A percentile compares a stretch with the other conserved stretches of the same genome.
Conservation (phyloP, 1,140 invertebrate species). For the Campoletis sonorensis region DNA sequence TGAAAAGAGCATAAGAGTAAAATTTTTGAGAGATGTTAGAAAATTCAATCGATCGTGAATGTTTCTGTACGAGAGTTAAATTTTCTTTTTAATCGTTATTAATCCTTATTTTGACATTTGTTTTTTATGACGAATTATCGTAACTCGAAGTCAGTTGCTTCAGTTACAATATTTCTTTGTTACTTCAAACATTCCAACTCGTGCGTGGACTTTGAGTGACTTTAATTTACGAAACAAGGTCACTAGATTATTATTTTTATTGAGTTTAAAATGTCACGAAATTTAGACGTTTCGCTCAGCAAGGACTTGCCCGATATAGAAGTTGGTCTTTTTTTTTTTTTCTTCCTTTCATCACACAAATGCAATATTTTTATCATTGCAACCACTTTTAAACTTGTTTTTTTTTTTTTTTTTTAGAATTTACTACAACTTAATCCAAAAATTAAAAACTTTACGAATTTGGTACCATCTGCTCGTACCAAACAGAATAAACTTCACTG, state of each 20-base stretch:
- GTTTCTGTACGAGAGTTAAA: no score
- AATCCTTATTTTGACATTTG: no score
- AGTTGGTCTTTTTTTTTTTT: slow-evolving; percentile 73
- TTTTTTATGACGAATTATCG: no score
- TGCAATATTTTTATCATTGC: no score
- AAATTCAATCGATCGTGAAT: no score
- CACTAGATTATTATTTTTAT: neutral
- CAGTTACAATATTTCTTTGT: slow-evolving; percentile 51
- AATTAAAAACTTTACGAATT: slow-evolving; percentile 83
- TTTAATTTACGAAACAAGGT: slow-evolving; percentile 1
- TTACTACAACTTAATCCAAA: slow-evolving; percentile 91
- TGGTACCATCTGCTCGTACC: slow-evolving; percentile 88
- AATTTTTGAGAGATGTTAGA: no score
- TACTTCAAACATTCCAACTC: neutral
- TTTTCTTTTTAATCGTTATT: no score
- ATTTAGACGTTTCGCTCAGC: slow-evolving; percentile 70
- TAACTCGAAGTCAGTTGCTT: slow-evolving; percentile 60
- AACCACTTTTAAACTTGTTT: slow-evolving; percentile 29
- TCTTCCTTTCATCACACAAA: no score
- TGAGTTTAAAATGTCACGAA: slow-evolving; percentile 35
- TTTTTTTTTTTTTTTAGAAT: slow-evolving; percentile 79
- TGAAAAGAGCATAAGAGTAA: no score
- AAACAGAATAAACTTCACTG: slow-evolving; percentile 94
- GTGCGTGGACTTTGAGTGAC: neutral
- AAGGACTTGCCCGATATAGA: slow-evolving; percentile 84